A percentile compares a stretch with the other conserved stretches of the same genome.
Evolutionary conservation across 2,888 invertebrate species (phyloP).

Genomic region (Formica aserva): DNA sequence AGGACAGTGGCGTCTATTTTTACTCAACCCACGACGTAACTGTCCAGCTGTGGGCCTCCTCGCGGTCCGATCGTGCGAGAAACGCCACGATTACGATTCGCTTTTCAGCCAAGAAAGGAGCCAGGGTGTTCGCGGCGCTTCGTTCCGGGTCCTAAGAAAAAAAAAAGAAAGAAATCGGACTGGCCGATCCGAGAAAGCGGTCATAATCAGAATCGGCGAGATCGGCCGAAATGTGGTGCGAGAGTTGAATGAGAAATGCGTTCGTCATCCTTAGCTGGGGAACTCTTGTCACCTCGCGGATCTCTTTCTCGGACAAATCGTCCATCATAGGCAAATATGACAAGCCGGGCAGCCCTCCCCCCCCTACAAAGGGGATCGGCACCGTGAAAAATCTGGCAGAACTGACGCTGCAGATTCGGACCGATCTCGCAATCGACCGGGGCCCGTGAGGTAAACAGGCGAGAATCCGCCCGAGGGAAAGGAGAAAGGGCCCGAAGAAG

Average conservation of each 20-base stretch:
- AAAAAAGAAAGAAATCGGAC: slow-evolving; percentile 69
- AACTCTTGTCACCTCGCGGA: slow-evolving; percentile 75
- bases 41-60: slow-evolving; percentile 66
- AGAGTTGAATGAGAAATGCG: slow-evolving; percentile 80
- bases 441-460: slow-evolving; percentile 57
- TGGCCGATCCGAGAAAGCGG: slow-evolving; percentile 75
- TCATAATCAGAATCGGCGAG: slow-evolving; percentile 80
- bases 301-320: slow-evolving; percentile 79
- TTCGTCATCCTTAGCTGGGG: slow-evolving; percentile 80
- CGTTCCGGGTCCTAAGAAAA: slow-evolving; percentile 35
- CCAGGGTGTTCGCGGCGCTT: slow-evolving; percentile 41
- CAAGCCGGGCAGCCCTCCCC: slow-evolving; percentile 82
- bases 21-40: slow-evolving; percentile 59
- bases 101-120: slow-evolving; percentile 48
- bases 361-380: slow-evolving; percentile 79
- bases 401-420: slow-evolving; percentile 85
- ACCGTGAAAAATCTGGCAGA: slow-evolving; percentile 84
- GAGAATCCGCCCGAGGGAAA: slow-evolving; percentile 23
- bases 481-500: slow-evolving; percentile 27
- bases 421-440: slow-evolving; percentile 68
- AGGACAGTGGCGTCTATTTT: slow-evolving; percentile 49
- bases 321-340: slow-evolving; percentile 86
- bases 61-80: slow-evolving; percentile 59
- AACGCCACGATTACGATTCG: slow-evolving; percentile 60
- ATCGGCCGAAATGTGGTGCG: slow-evolving; percentile 82